These are phyloP conservation scores for Brachionus rotundiformis DNA, from an alignment of 1,140 invertebrate genomes.

Conservation along the genomic window DNA sequence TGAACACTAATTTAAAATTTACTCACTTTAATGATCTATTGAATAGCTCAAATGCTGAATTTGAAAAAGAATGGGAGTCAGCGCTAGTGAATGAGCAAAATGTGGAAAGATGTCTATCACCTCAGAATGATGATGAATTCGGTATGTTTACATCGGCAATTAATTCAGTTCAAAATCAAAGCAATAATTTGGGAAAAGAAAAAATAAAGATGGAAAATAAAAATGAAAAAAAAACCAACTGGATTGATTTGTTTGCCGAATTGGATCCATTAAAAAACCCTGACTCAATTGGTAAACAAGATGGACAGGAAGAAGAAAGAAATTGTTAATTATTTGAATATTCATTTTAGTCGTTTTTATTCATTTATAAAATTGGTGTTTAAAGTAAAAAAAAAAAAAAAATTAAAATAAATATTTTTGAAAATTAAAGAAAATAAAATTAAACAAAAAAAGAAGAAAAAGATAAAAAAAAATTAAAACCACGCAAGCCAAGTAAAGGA, in stretches of 20 bases:
- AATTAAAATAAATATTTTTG: not conserved
- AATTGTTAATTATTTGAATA: slow-evolving; percentile 13
- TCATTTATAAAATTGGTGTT: not conserved
- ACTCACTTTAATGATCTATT: slow-evolving; percentile 35
- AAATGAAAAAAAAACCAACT: slow-evolving; percentile 66
- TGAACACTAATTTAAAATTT: slow-evolving; percentile 1
- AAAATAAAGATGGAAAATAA: not conserved
- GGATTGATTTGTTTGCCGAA: slow-evolving; percentile 89
- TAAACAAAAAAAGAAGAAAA: not conserved
- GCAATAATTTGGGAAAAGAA: not conserved
- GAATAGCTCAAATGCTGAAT: not conserved
- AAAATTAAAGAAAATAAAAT: not conserved
- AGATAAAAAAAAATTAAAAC: not conserved
- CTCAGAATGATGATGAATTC: slow-evolving; percentile 25
- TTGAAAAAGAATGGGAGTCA: slow-evolving; percentile 46
- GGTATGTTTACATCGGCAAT: slow-evolving; percentile 29
- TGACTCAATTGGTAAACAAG: slow-evolving; percentile 57
- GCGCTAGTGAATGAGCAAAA: not conserved
- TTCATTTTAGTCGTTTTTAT: not conserved
- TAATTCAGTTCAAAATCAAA: not conserved
- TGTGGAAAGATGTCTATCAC: not conserved
- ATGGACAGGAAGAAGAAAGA: slow-evolving; percentile 23
- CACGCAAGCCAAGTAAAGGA: not conserved
- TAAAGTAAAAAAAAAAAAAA: not conserved
- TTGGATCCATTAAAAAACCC: slow-evolving; percentile 85